These are phyloP conservation scores for Steatocranus sp. DNA, from an alignment of 2,797 vertebrate genomes.

Conservation along the genomic window DNA sequence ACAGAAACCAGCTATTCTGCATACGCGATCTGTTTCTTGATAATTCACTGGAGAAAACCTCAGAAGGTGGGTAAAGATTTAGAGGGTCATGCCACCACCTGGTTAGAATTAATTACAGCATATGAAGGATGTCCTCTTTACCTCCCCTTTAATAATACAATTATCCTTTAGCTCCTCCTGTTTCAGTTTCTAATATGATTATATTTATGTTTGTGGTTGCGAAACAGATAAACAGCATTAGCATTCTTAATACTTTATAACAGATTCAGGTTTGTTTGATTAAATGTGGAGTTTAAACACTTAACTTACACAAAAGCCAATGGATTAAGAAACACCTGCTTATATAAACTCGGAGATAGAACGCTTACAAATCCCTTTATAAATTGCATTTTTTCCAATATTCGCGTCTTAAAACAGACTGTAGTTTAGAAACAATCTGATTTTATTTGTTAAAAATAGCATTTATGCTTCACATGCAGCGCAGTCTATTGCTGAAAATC, in stretches of 20 bases:
- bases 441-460: neutral
- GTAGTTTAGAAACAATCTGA: neutral
- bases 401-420: neutral
- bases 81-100: neutral
- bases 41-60: neutral
- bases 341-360: neutral
- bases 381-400: neutral
- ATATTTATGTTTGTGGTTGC: neutral
- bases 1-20: neutral
- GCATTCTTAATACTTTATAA: neutral
- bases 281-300: neutral
- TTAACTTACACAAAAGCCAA: neutral
- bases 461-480: neutral
- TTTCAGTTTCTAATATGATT: neutral
- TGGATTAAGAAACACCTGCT: neutral
- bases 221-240: neutral
- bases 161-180: fast-evolving
- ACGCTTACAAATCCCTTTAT: too few relatives aligned
- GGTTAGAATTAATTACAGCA: neutral
- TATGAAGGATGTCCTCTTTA: neutral
- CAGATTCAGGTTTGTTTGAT: neutral
- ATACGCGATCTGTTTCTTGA: neutral
- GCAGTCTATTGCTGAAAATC: neutral
- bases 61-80: neutral
- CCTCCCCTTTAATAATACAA: neutral